A percentile compares a stretch with the other conserved stretches of the same genome.
phyloP scores from a whole-genome alignment of 2,797 vertebrate genomes.

The Neomorphus geoffroyi region DNA sequence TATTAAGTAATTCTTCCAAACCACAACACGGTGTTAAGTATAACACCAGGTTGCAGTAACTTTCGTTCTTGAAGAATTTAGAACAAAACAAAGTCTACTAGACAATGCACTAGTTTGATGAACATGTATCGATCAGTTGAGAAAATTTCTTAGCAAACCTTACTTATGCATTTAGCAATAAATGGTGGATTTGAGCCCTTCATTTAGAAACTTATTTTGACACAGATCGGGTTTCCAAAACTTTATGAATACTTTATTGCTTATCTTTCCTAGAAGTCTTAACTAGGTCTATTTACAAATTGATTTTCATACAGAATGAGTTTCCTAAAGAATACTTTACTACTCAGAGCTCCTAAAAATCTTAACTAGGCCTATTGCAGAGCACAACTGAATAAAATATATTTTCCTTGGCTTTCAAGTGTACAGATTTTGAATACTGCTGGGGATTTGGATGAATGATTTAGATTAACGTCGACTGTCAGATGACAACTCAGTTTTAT shows the following conservation, averaged over 20 bases:
- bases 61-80: not conserved
- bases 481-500: conserved; percentile 10
- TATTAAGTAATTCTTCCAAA: not conserved
- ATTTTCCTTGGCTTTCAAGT: not conserved
- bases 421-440: not conserved
- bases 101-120: not conserved
- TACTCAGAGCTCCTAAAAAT: not conserved
- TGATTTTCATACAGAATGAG: not conserved
- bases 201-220: not conserved
- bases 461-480: not conserved
- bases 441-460: not conserved
- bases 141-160: not conserved
- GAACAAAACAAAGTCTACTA: not conserved
- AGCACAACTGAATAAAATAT: not conserved
- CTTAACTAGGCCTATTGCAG: not conserved
- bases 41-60: not conserved
- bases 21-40: not conserved
- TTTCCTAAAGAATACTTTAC: not conserved
- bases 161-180: not conserved
- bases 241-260: not conserved
- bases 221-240: not conserved
- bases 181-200: not conserved
- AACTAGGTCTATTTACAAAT: not conserved
- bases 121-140: not conserved
- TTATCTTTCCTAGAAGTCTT: not conserved